Conservation (phyloP, 2,797 vertebrate species). For the Chelmon rostratus region DNA sequence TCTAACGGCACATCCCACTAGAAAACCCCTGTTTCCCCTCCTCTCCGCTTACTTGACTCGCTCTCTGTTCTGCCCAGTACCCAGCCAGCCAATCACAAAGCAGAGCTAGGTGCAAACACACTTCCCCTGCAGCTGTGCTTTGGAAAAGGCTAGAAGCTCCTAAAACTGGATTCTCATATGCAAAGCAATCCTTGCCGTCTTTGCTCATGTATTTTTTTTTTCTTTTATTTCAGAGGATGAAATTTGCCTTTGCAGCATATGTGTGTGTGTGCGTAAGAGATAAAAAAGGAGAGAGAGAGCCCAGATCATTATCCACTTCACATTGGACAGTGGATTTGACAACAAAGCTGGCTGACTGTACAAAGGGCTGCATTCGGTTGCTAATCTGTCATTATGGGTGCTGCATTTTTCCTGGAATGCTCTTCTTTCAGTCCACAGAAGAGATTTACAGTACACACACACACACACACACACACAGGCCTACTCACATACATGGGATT, state of each 20-base stretch:
- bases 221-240: neutral
- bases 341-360: conserved; percentile 59
- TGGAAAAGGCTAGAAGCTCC: conserved; percentile 46
- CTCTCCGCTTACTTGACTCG: conserved; percentile 66
- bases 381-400: conserved; percentile 71
- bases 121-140: conserved; percentile 67
- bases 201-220: neutral
- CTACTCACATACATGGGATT: conserved; percentile 69
- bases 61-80: conserved; percentile 86
- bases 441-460: conserved; percentile 38
- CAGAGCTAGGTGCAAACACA: conserved; percentile 66
- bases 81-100: conserved; percentile 85
- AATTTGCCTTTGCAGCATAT: conserved; percentile 4
- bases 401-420: conserved; percentile 66
- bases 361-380: conserved; percentile 52
- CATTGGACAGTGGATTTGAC: conserved; percentile 67
- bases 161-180: conserved; percentile 43
- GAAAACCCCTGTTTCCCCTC: conserved; percentile 43
- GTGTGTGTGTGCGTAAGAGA: conserved; percentile 8
- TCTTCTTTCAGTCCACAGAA: conserved; percentile 39
- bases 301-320: conserved; percentile 60
- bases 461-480: conserved; percentile 21
- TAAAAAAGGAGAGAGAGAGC: conserved; percentile 19
- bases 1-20: conserved; percentile 37
- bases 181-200: conserved; percentile 23